Base-by-base conservation (phyloP, 2,113 vertebrate genomes). In the Platanista minor region DNA sequence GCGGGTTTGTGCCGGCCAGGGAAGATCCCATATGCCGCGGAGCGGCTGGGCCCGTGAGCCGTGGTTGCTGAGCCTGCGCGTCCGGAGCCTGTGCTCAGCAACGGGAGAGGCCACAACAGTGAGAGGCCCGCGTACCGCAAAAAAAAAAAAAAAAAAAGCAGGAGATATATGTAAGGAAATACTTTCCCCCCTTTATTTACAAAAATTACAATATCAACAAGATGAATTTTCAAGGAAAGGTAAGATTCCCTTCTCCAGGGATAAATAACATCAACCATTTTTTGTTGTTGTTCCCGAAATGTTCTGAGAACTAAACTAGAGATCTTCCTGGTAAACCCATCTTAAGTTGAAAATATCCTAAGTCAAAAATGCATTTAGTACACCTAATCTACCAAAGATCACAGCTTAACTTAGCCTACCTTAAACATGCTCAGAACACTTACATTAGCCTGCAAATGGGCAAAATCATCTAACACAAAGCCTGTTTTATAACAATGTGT, bases 191-290 rank as follows among this genome's bases (percentile, higher is more conserved):
- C 29, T 88, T 77, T 69, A 59, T 83, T 92, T 83, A 72, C 11
- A 92, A 75, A 71, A 94, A 74, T 46, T 25, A 94, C 29, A 67
- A 67, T 18, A 33, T 31, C 25, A 74, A 46, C 17, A 89, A 90
- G 64, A 54, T n/a, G 64, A 43, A 88, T 33, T 71, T 92, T 91
- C 57, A 83, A 15, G 61, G 5, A 88, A 83, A 80, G 67, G 5
- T 17, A 93, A 90, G 69, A 84, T 64, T 80, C 29, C 31, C 59
- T 92, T 92, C 12, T 72, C 59, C 15, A 57, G 52, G 9, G 31
- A 90, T 62, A 96, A 94, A 96, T 33, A 85, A 54, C 57, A 87
- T 46, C 46, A 88, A 67, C 23, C 18, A 66, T 75, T 67, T 95
- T 75, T 54, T 57, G 49, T 46, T 61, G 1, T 59, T 95, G 43